These are phyloP conservation scores for Leptodactylus fallax DNA, from an alignment of 2,797 vertebrate species.

Conservation along the genomic window DNA sequence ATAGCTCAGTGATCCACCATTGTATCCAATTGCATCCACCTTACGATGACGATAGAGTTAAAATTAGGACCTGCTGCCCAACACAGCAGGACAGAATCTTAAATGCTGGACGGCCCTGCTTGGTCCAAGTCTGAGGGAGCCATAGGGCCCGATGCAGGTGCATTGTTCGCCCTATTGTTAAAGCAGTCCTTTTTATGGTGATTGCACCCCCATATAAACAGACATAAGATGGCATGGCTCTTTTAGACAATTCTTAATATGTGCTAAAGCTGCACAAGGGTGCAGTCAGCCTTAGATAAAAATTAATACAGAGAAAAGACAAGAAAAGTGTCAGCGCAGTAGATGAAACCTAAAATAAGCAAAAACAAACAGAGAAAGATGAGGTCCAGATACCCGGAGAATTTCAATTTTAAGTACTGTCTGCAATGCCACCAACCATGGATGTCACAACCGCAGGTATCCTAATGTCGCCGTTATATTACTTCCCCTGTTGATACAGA, in stretches of 20 bases:
- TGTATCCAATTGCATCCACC: no score
- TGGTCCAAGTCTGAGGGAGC: no score
- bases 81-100: no score
- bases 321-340: neutral
- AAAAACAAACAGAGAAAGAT: slow-evolving; percentile 34
- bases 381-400: slow-evolving; percentile 43
- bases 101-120: no score
- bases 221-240: neutral
- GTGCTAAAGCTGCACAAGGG: neutral
- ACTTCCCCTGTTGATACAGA: slow-evolving; percentile 57
- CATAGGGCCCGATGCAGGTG: no score
- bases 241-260: neutral
- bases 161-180: no score
- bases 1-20: no score
- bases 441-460: slow-evolving; percentile 37
- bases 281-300: neutral
- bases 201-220: neutral
- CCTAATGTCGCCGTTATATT: slow-evolving; percentile 49
- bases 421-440: slow-evolving; percentile 41
- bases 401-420: slow-evolving; percentile 49
- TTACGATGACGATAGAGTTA: no score
- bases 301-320: neutral
- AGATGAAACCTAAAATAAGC: slow-evolving; percentile 2
- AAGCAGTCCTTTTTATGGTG: no score
- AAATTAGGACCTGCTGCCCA: no score